Conservation (phyloP, 2,888 invertebrate species). For the Norana najaformis region DNA sequence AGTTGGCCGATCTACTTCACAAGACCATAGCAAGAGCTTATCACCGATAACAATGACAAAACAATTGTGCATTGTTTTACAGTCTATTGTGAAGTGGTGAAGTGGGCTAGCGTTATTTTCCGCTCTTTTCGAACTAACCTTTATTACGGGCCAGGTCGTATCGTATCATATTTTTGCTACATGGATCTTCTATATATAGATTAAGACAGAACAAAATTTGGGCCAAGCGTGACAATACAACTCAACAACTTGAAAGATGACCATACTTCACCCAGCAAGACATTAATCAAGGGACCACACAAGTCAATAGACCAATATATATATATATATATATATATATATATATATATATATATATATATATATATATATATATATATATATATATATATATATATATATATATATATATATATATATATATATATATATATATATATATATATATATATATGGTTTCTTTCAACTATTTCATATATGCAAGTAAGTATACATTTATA, state of each 20-base stretch:
- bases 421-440: too few species aligned
- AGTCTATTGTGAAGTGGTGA: neutral
- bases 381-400: too few species aligned
- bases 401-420: too few species aligned
- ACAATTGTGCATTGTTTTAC: neutral
- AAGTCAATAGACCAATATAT: neutral
- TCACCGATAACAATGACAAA: conserved; percentile 13
- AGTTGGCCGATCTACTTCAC: neutral
- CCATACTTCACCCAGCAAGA: neutral
- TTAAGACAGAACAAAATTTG: neutral
- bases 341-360: too few species aligned
- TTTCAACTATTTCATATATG: too few species aligned
- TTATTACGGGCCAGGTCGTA: too few species aligned
- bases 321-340: neutral
- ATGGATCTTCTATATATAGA: neutral
- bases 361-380: too few species aligned
- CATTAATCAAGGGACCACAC: neutral
- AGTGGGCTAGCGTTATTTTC: neutral
- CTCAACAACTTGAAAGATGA: neutral
- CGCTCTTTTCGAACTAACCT: too few species aligned
- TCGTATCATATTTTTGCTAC: neutral
- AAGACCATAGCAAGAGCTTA: neutral
- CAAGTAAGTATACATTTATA: too few species aligned
- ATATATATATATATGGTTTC: too few species aligned
- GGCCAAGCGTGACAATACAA: neutral